These are phyloP conservation scores for Macrochelys suwanniensis DNA, from an alignment of 2,797 vertebrate genomes.

Conservation along the genomic window DNA sequence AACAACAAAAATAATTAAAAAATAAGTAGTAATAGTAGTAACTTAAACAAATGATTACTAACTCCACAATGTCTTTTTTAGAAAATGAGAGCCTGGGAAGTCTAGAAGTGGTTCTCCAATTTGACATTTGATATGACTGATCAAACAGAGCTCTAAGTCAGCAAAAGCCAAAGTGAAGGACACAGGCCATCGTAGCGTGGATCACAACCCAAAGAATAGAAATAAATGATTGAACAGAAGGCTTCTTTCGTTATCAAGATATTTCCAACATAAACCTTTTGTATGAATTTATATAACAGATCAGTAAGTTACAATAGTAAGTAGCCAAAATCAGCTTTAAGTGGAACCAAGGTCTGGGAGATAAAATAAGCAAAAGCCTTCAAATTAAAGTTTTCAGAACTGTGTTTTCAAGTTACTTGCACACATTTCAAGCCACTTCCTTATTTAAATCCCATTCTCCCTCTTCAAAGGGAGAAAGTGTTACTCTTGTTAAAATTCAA, in stretches of 20 bases:
- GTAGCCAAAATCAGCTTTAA: conserved; percentile 28
- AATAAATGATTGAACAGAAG: background rate
- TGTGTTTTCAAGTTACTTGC: background rate
- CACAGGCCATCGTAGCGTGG: background rate
- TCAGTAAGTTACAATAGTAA: conserved; percentile 23
- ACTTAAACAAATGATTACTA: rapidly evolving
- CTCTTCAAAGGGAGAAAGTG: background rate
- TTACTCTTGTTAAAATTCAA: background rate
- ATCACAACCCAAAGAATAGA: background rate
- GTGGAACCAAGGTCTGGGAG: background rate
- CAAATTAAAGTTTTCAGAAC: background rate
- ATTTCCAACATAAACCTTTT: background rate
- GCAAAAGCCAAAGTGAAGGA: conserved; percentile 10
- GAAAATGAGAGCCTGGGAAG: background rate
- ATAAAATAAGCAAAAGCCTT: background rate
- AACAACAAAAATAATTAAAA: background rate
- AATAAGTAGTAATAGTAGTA: background rate
- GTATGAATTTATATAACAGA: background rate
- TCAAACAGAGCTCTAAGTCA: background rate
- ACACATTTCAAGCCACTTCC: background rate
- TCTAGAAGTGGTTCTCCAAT: background rate
- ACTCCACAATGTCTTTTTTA: background rate
- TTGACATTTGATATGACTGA: conserved; percentile 5
- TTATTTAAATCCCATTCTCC: background rate
- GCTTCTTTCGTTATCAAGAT: background rate